Base-by-base conservation (phyloP, 2,888 invertebrate genomes). In the Caenorhabditis sp. region DNA sequence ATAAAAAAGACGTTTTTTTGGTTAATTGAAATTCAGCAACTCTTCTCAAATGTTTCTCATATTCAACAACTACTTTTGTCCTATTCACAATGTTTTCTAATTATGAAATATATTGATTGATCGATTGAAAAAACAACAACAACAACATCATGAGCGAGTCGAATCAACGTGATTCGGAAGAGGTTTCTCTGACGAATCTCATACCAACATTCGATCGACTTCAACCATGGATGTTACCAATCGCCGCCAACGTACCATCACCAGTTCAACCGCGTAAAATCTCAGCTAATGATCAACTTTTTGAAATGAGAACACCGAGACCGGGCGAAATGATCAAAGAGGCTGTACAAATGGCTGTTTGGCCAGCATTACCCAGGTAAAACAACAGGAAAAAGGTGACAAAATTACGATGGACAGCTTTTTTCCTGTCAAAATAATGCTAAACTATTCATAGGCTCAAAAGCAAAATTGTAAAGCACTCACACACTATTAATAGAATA, bases 181-280 rank as follows among this genome's bases (percentile, higher is more conserved):
- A 43, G 65, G 60, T 53, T 59, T 65, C 17, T 62, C 62, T 62
- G 58, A 62, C 21, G 55, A 72, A 43, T 70, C 17, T 77, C 1
- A 64, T 81, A 26, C 81, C 82, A 59, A 69, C 77, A 23, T 66
- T 81, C 55, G 79, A 79, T 59, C 66, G 71, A 43, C 76, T 82
- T 23, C 79, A 83, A 67, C 81, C 83, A 61, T 84, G 84, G 84
- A 84, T 84, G 83, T 71, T 84, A 57, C 84, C 84, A 1, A 78
- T 83, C 43, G 77, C 78, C 14, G 77, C 75, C 0, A 49, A 65
- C 17, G 69, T 81, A 43, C 72, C 79, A 61, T 81, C 81, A 8
- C 79, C 81, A n/a, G 79, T 81, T 49, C 79, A 79, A 36, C 81
- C 81, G 5, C 61, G 78, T 43, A 78, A 76, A 63, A 69, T 81